Percentiles rank a stretch among this genome's conserved stretches.
Evolutionary conservation across 2,888 invertebrate genomes (phyloP).

Genomic region (Agapostemon virescens): DNA sequence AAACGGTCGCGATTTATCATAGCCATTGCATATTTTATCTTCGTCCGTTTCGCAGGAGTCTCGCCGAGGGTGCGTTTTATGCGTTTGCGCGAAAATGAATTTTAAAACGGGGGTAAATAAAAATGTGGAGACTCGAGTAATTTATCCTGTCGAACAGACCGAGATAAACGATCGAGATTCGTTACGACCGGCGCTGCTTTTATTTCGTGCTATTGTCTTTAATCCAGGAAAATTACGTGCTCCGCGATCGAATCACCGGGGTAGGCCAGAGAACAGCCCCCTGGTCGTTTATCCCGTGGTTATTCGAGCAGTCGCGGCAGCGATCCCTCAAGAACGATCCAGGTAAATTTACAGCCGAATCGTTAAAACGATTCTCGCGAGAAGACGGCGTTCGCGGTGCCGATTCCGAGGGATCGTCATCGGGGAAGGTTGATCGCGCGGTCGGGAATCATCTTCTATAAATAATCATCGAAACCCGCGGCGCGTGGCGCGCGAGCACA

Average conservation of each 20-base stretch:
- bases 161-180: background rate
- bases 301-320: no score
- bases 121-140: background rate
- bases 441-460: background rate
- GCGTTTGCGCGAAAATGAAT: background rate
- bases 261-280: no score
- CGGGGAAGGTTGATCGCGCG: background rate
- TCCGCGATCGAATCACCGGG: background rate
- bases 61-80: background rate
- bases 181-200: no score
- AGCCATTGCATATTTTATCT: background rate
- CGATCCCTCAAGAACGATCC: no score
- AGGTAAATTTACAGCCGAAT: background rate
- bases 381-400: background rate
- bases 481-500: background rate
- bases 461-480: background rate
- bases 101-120: background rate
- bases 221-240: background rate
- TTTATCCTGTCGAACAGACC: background rate
- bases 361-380: background rate
- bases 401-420: background rate
- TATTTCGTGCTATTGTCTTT: background rate
- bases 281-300: no score
- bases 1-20: background rate
- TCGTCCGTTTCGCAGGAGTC: background rate